A percentile compares a stretch with the other conserved stretches of the same genome.
phyloP scores from a whole-genome alignment of 2,797 vertebrate species.

The Protonibea diacanthus region DNA sequence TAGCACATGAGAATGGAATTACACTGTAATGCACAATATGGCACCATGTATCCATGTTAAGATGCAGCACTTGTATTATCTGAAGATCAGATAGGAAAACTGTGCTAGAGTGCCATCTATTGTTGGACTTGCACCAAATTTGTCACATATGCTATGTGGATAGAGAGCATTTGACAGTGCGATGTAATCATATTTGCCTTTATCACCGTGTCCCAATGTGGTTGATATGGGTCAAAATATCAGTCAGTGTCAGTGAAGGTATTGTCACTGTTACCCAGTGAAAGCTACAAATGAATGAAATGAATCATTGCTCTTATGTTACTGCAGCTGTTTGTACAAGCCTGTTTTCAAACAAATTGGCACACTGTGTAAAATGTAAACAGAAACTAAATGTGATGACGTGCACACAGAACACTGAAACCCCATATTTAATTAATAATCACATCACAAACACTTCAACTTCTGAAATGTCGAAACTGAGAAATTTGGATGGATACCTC shows the following conservation, averaged over 20 bases:
- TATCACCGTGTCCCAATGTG: not conserved
- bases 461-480: too few relatives aligned
- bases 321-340: conserved; percentile 3
- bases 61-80: not conserved
- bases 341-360: too few relatives aligned
- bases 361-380: too few relatives aligned
- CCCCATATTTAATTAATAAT: too few relatives aligned
- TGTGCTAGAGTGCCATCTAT: not conserved
- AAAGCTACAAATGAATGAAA: conserved; percentile 2
- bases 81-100: not conserved
- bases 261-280: too few relatives aligned
- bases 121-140: not conserved
- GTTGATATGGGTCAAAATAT: not conserved
- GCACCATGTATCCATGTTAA: too few relatives aligned
- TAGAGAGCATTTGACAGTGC: too few relatives aligned
- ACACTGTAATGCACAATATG: not conserved
- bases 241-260: not conserved
- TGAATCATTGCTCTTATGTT: not conserved
- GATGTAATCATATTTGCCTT: not conserved
- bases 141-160: too few relatives aligned
- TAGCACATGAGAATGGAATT: not conserved
- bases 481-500: too few relatives aligned
- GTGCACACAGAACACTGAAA: too few relatives aligned
- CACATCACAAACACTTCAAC: too few relatives aligned
- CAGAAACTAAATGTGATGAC: too few relatives aligned